Evolutionary conservation across 2,113 vertebrate species (phyloP).

Genomic region (Rhabdomys dilectus): DNA sequence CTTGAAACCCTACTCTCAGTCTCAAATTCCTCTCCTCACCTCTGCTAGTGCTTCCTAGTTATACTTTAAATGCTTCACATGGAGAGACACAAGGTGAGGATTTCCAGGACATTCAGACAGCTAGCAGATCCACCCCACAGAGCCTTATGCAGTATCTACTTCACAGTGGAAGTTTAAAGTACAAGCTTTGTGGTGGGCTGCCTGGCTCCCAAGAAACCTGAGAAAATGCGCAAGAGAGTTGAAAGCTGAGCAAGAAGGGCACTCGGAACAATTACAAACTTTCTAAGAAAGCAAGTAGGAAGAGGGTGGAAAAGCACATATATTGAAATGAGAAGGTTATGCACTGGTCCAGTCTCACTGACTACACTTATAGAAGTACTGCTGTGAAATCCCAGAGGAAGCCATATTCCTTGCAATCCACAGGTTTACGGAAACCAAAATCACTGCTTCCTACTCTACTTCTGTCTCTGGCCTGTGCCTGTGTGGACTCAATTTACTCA

Average conservation of each 20-base stretch:
- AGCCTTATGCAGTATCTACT: neutral
- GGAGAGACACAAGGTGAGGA: neutral
- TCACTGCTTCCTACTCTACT: neutral
- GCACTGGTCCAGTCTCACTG: neutral
- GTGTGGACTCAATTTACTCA: too few species aligned
- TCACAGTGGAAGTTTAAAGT: too few species aligned
- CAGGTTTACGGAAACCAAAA: neutral
- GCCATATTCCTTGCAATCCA: neutral
- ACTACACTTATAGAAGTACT: neutral
- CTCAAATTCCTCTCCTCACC: rapidly evolving
- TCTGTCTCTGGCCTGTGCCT: neutral
- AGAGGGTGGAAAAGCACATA: neutral
- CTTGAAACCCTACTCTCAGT: neutral
- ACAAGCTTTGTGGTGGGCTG: neutral
- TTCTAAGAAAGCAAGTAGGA: neutral
- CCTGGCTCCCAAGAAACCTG: neutral
- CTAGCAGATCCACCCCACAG: neutral
- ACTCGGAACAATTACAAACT: neutral
- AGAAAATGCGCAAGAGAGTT: neutral
- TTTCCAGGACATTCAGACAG: neutral
- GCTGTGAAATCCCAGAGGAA: neutral
- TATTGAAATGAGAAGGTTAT: neutral
- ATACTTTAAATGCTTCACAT: neutral
- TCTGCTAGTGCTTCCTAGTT: neutral
- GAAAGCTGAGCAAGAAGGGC: neutral